Percentiles rank a stretch among this genome's conserved stretches.
phyloP scores from a whole-genome alignment of 2,888 invertebrate species.

The Platypus cylindrus region DNA sequence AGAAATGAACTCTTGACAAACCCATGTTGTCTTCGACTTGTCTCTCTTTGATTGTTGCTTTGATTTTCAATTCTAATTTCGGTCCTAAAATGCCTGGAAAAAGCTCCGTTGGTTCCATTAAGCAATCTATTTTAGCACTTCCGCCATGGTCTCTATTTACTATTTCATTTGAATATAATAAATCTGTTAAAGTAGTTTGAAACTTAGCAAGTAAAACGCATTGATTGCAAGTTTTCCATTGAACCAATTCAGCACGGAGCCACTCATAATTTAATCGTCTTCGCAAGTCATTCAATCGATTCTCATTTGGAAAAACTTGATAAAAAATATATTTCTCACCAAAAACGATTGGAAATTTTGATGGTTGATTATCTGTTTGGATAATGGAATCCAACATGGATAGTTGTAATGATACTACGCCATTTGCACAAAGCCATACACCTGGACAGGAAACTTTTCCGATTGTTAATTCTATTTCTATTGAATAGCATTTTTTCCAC shows the following conservation, averaged over 20 bases:
- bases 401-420: slow-evolving; percentile 59
- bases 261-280: slow-evolving; percentile 43
- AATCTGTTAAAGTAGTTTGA: slow-evolving; percentile 48
- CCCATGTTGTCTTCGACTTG: slow-evolving; percentile 21
- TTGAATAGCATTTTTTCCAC: slow-evolving; percentile 41
- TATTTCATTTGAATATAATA: slow-evolving; percentile 51
- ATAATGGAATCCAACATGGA: slow-evolving; percentile 55
- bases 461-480: slow-evolving; percentile 45
- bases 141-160: slow-evolving; percentile 40
- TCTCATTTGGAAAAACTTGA: slow-evolving; percentile 40
- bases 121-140: slow-evolving; percentile 48
- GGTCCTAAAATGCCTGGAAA: slow-evolving; percentile 62
- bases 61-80: slow-evolving; percentile 56
- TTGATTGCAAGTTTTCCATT: slow-evolving; percentile 41
- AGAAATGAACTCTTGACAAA: slow-evolving; percentile 2
- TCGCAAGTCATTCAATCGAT: slow-evolving; percentile 37
- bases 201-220: slow-evolving; percentile 49
- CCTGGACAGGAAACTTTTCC: slow-evolving; percentile 74
- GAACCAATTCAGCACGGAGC: slow-evolving; percentile 51
- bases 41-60: slow-evolving; percentile 53
- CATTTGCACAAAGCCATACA: slow-evolving; percentile 70
- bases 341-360: slow-evolving; percentile 58
- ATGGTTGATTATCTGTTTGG: slow-evolving; percentile 51
- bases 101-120: slow-evolving; percentile 52
- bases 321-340: slow-evolving; percentile 60